Evolutionary conservation across 2,888 invertebrate species (phyloP).

Genomic region (Drosophila barbarae): DNA sequence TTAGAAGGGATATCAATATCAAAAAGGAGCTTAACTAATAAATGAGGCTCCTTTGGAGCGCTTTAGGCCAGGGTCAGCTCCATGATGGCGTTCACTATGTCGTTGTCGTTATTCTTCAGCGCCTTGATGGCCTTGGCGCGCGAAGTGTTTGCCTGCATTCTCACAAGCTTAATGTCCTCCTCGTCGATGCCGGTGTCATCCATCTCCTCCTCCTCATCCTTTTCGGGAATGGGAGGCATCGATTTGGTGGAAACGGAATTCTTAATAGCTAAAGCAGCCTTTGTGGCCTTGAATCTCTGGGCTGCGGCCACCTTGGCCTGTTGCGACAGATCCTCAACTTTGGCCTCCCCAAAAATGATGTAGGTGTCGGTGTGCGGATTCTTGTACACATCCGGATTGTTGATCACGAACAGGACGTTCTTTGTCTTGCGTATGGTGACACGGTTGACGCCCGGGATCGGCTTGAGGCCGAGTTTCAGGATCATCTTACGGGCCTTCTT

Average conservation of each 20-base stretch:
- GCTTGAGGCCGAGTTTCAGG: constrained; percentile 97
- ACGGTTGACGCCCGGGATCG: constrained; percentile 93
- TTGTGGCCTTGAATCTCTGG: constrained; percentile 97
- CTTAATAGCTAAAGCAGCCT: constrained; percentile 86
- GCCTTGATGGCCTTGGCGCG: constrained; percentile 96
- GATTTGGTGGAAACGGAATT: constrained; percentile 84
- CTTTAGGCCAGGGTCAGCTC: constrained; percentile 82
- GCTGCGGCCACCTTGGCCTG: constrained; percentile 97
- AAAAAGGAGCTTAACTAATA: neutral
- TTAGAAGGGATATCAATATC: too few relatives aligned
- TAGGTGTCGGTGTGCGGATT: constrained; percentile 99
- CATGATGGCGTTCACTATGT: constrained; percentile 99
- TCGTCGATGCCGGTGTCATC: constrained; percentile 98
- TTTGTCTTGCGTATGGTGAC: constrained; percentile 99
- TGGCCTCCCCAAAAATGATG: constrained; percentile 99
- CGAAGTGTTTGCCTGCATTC: constrained; percentile 97
- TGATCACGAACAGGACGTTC: constrained; percentile 99
- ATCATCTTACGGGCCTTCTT: constrained; percentile 99
- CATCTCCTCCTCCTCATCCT: constrained; percentile 92
- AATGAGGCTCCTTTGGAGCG: constrained; percentile 48
- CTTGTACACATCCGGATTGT: constrained; percentile 98
- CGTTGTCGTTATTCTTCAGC: constrained; percentile 96
- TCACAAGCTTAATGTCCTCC: constrained; percentile 98
- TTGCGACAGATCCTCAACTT: constrained; percentile 99
- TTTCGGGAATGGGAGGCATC: constrained; percentile 93